These are phyloP conservation scores for Drosophila baimaii DNA, from an alignment of 1,140 invertebrate genomes.

Conservation along the genomic window DNA sequence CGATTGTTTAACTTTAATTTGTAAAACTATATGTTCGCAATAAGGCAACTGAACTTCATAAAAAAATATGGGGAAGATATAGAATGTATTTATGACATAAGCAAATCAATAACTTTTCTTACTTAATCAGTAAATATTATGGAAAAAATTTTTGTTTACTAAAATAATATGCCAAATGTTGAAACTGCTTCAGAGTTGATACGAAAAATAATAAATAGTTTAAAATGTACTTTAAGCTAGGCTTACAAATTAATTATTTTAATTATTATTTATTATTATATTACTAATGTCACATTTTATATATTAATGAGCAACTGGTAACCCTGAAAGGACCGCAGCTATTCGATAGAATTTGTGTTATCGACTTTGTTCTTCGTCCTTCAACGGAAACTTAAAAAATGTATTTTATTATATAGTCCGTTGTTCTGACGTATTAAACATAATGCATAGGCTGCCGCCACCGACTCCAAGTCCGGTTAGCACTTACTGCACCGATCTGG, in stretches of 20 bases:
- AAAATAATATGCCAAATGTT: no score
- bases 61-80: neutral
- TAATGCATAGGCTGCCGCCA: slow-evolving; percentile 7
- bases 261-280: no score
- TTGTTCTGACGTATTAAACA: neutral
- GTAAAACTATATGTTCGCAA: neutral
- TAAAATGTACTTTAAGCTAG: no score
- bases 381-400: slow-evolving; percentile 2
- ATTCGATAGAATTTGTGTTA: neutral
- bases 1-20: neutral
- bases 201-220: no score
- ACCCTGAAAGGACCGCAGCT: neutral
- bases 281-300: no score
- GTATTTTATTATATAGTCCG: neutral
- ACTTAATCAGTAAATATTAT: no score
- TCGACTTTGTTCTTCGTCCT: neutral
- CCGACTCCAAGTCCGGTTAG: slow-evolving; percentile 27
- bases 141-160: no score
- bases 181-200: no score
- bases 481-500: slow-evolving; percentile 41
- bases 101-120: no score
- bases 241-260: no score
- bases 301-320: neutral
- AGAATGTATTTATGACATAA: no score
- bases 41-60: neutral